Percentiles rank a stretch among this genome's conserved stretches.
Evolutionary conservation across 2,113 vertebrate species (phyloP).

Genomic region (Lasiurus cinereus): DNA sequence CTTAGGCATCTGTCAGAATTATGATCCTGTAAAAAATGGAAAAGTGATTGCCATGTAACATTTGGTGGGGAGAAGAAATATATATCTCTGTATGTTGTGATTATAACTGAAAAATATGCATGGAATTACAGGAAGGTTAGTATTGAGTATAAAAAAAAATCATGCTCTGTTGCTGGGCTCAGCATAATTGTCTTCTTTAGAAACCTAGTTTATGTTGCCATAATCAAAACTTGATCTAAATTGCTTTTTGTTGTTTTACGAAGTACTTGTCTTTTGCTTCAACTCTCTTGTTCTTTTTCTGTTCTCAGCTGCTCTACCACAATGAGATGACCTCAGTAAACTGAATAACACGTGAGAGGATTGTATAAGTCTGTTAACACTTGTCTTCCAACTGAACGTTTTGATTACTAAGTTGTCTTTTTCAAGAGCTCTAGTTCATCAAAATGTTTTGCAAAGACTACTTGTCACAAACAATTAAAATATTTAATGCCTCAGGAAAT

Average conservation of each 20-base stretch:
- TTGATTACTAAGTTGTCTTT: background rate
- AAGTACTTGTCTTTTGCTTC: background rate
- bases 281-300: background rate
- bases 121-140: background rate
- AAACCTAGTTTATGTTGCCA: background rate
- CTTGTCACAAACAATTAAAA: constrained; percentile 1
- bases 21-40: background rate
- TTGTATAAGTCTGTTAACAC: background rate
- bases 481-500: background rate
- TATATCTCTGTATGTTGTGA: background rate
- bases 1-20: background rate
- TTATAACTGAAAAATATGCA: constrained; percentile 7
- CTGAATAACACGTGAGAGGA: background rate
- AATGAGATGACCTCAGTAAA: background rate
- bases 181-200: background rate
- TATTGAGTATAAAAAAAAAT: background rate
- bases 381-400: background rate
- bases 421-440: background rate
- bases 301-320: background rate
- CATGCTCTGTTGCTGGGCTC: background rate
- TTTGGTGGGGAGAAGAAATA: background rate
- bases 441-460: background rate
- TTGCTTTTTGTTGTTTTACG: background rate
- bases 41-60: background rate
- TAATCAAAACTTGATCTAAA: background rate